phyloP scores from a whole-genome alignment of 1,140 invertebrate genomes.

The Euwallacea fornicatus region DNA sequence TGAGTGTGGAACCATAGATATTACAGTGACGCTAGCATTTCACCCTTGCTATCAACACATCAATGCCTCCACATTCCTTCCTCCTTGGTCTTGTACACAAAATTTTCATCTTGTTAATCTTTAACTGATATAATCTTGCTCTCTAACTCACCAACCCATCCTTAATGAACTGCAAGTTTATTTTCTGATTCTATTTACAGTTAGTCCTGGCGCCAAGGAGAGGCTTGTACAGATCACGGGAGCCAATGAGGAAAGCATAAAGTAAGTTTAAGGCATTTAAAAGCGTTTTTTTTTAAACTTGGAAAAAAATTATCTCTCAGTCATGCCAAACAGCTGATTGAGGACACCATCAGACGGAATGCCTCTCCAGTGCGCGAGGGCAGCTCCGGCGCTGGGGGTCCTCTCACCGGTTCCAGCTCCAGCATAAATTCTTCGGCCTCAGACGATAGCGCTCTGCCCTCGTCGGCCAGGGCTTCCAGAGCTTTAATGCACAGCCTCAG shows the following conservation, averaged over 20 bases:
- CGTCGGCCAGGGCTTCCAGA: conserved; percentile 53
- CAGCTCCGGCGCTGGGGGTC: conserved; percentile 56
- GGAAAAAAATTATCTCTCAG: conserved; percentile 55
- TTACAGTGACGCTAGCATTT: too few relatives aligned
- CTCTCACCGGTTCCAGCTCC: conserved; percentile 65
- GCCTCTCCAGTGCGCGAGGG: conserved; percentile 79
- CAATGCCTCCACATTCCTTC: too few relatives aligned
- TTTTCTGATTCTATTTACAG: conserved; percentile 60
- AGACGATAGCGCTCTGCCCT: conserved; percentile 63
- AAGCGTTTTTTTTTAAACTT: background rate
- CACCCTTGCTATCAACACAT: too few relatives aligned
- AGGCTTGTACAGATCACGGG: conserved; percentile 91
- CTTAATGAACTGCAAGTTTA: background rate
- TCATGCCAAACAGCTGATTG: conserved; percentile 86
- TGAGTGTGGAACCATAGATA: too few relatives aligned
- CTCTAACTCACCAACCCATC: background rate
- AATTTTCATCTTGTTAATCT: too few relatives aligned
- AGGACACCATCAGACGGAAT: conserved; percentile 89
- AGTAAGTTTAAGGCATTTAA: conserved; percentile 62
- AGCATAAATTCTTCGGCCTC: conserved; percentile 74
- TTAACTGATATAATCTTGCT: too few relatives aligned
- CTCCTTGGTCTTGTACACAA: too few relatives aligned
- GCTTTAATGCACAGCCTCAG: conserved; percentile 76
- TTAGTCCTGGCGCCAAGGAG: conserved; percentile 88
- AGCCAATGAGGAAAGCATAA: conserved; percentile 86